Base-by-base conservation (phyloP, 1,140 invertebrate genomes). In the Bombus soroeensis region DNA sequence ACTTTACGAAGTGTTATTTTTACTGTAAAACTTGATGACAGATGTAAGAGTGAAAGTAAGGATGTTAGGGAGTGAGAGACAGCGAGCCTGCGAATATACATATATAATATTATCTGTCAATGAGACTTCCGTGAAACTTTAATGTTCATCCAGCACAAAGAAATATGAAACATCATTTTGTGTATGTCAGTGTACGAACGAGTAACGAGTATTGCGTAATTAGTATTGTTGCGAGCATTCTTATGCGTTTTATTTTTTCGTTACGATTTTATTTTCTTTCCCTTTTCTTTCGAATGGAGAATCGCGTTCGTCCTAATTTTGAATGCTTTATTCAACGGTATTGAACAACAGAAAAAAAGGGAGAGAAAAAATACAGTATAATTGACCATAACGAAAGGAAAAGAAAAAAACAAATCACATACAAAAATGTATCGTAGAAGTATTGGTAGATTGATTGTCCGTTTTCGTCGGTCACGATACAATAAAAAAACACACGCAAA, bases 141-240 rank as follows among this genome's bases (percentile, higher is more conserved):
- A 92, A 92, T 92, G 89, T 92, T 93, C 90, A 92, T 89, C 85
- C 86, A 91, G 91, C 91, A 93, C 91, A 93, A 93, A 75, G 34
- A 74, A 28, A 85, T 53, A 39, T 28, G 59, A 79, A 57, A 32
- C 75, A 64, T 79, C 59, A 18, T 84, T 57, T 59, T 28, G 32
- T 62, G 68, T 87, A 89, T 85, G 90, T 68, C 85, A 87, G 90
- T 79, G 87, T 90, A 88, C 84, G 91, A 89, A 90, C 85, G 47
- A 22, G 18, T 53, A 62, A 62, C 59, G 89, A 91, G 87, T 91
- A 88, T 91, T 87, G 85, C 88, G 92, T 87, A 91, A 91, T 88
- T 92, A 90, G 83, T 74, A 87, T 90, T 78, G 53, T 78, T 47
- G 71, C 75, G 59, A 86, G 37, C 81, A 77, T 83, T 81, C 79